Evolutionary conservation across 2,113 vertebrate genomes (phyloP), one percentile per base, ranked within the genome.

Genomic region (Hippolais icterina): DNA sequence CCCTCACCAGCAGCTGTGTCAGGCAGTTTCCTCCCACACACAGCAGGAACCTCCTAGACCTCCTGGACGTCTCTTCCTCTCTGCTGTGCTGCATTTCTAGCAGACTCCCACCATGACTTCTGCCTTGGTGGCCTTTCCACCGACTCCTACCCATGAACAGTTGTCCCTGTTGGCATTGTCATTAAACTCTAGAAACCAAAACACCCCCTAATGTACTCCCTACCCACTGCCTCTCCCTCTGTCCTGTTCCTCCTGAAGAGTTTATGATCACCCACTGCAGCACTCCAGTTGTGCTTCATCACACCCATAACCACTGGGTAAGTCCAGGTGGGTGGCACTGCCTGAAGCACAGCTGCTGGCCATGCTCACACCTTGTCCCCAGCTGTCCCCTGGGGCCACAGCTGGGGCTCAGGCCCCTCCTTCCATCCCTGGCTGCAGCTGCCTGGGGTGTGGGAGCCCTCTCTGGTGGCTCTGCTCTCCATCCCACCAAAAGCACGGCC

Each of bases 401-500:
- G 27, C 25, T 59, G 31, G 63, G 20, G 19, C 28, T n/a, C 10
- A 0, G 0, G 41, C 4, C 46, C 37, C 12, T 69, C 54, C 49
- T 82, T 2, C 2, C 1, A 2, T 5, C 33, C 49, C 49, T 61
- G 28, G 14, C 49, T 44, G n/a, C 46, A 80, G 25, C 20, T 27
- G 28, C 10, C 41, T 2, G 1, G n/a, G 31, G 6, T 57, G 57
- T 3, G 1, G 53, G 37, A 83, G 37, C 22, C 53, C 22, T 82
- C 41, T 50, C 44, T 63, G 61, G 33, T 2, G 21, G 29, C 21
- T 54, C 44, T 78, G 44, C 63, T 37, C 23, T 56, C 60, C 8
- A 3, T 12, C 47, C 66, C 57, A 42, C 44, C 5, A 0, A 9
- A 19, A 87, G 23, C 41, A 49, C 0, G 0, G 5, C 37, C 0